Evolutionary conservation across 1,140 invertebrate species (phyloP).

Genomic region (Bombus sylvicola): DNA sequence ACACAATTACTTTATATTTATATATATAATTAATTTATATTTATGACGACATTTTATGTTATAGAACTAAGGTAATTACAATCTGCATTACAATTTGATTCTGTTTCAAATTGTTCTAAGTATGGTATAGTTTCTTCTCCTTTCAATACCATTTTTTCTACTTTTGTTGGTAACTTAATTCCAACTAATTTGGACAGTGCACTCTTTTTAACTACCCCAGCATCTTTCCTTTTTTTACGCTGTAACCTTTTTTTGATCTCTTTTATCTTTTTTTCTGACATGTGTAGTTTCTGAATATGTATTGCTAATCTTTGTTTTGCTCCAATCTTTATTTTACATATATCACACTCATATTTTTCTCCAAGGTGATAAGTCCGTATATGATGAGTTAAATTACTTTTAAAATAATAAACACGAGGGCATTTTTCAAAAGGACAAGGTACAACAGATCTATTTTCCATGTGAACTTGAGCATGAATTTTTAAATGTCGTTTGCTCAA

Average conservation of each 20-base stretch:
- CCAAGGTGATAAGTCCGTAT: constrained; percentile 63
- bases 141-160: constrained; percentile 49
- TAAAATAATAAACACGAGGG: constrained; percentile 58
- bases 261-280: constrained; percentile 17
- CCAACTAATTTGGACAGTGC: constrained; percentile 56
- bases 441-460: constrained; percentile 38
- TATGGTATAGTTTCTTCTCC: constrained; percentile 14
- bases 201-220: constrained; percentile 59
- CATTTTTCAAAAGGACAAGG: constrained; percentile 70
- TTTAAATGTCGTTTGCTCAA: constrained; percentile 47
- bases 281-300: constrained; percentile 60
- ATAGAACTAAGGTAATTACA: neutral
- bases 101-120: neutral
- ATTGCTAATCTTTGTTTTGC: constrained; percentile 56
- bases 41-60: neutral
- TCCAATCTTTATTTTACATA: constrained; percentile 58
- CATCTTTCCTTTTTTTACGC: constrained; percentile 59
- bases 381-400: constrained; percentile 66
- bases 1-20: neutral
- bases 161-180: constrained; percentile 34
- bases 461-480: constrained; percentile 57
- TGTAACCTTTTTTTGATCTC: neutral
- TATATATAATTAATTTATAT: too few species aligned
- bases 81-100: neutral
- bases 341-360: constrained; percentile 67